Percentiles rank a stretch among this genome's conserved stretches.
These are phyloP conservation scores for Phymatocera aterrima DNA, from an alignment of 2,888 invertebrate species.

Conservation along the genomic window DNA sequence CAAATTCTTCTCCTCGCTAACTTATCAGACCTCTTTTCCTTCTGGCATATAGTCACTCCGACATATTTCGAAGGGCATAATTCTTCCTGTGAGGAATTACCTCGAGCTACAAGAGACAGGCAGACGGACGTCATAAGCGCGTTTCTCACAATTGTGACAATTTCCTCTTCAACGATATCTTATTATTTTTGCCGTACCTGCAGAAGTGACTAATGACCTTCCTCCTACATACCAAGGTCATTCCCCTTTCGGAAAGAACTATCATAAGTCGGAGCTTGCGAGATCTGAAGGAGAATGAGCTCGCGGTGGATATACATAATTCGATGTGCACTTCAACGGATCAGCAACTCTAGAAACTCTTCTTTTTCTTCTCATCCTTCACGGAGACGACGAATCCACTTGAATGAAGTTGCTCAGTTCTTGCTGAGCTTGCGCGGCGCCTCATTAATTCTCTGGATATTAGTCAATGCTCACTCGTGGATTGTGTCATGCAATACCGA, in stretches of 20 bases:
- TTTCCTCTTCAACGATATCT: not conserved
- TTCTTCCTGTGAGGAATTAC: slow-evolving; percentile 23
- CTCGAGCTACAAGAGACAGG: not conserved
- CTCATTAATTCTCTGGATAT: slow-evolving; percentile 5
- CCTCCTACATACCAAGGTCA: slow-evolving; percentile 17
- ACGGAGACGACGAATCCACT: slow-evolving; percentile 9
- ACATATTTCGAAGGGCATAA: slow-evolving; percentile 22
- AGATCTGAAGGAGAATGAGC: not conserved
- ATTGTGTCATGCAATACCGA: slow-evolving; percentile 12
- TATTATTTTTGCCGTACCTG: not conserved
- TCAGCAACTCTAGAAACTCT: not conserved
- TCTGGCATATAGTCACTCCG: not conserved
- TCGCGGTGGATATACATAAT: not conserved
- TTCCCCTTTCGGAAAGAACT: slow-evolving; percentile 2
- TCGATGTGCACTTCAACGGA: slow-evolving; percentile 22
- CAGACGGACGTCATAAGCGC: no score
- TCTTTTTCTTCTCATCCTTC: not conserved
- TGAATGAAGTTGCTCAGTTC: not conserved
- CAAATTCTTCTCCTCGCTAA: not conserved
- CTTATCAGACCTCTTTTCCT: not conserved
- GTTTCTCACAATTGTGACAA: slow-evolving; percentile 13
- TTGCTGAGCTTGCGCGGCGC: not conserved
- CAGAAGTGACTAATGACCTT: slow-evolving; percentile 32
- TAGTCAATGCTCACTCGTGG: not conserved
- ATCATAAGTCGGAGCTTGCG: not conserved